Evolutionary conservation across 2,113 vertebrate species (phyloP), one percentile per base, ranked within the genome.

Genomic region (Talpa occidentalis): DNA sequence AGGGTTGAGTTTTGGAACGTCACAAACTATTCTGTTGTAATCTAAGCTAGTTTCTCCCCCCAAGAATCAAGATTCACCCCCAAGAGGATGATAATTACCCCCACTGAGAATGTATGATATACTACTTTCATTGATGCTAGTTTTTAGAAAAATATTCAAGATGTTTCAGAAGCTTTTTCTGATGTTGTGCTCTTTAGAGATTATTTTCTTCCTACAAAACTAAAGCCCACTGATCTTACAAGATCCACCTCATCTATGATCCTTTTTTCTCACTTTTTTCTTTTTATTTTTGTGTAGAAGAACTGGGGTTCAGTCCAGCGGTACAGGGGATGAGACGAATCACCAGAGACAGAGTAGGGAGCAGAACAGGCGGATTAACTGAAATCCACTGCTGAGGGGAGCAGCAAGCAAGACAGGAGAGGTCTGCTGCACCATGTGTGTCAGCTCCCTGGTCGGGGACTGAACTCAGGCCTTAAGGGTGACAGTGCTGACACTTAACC

Each of bases 221-320:
- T 16, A 56, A 76, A 21, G 35, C 3, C 11, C 19, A 37, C 44
- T 73, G 10, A 49, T 82, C 17, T 37, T 60, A 2, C 9, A 76
- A 76, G 54, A n/a, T 10, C 0, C 1, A 32, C 2, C 8, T 32
- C 4, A 17, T 26, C 26, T 35, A 17, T 9, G 2, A 17, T 59
- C 0, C 21, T 10, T 52, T 92, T 59, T 16, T 40, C 44, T 77
- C 19, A 30, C 37, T 73, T 56, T 28, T 78, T 80, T 59, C 28
- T 10, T 67, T 40, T n/a, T 52, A 21, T 44, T 5, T 44, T 5
- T 44, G 44, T 44, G 44, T 44, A 44, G 44, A 44, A 44, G 47
- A 49, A 49, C 47, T 49, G 47, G 47, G 47, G 10, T 49, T 7
- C 12, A 49, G 10, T 2, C 47, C 10, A 49, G 47, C 8, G 47